phyloP scores from a whole-genome alignment of 2,797 vertebrate genomes.

The Protosalanx chinensis region DNA sequence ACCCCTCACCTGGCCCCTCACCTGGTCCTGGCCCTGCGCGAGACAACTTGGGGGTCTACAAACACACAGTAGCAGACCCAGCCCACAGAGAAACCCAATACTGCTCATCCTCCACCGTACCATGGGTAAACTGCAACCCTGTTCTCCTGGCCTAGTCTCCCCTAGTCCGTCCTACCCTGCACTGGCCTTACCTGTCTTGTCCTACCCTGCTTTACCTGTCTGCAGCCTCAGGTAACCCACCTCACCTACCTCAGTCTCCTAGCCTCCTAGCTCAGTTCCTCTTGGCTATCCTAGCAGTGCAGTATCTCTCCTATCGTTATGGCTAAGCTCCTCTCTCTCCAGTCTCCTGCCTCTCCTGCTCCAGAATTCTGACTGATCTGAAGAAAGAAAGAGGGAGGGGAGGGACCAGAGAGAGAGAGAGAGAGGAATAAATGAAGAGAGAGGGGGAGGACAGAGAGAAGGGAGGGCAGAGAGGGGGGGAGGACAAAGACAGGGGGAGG shows the following conservation, averaged over 20 bases:
- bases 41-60: constrained; percentile 56
- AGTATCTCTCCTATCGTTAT: constrained; percentile 29
- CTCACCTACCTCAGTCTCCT: not conserved
- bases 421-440: not conserved
- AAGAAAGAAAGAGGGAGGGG: constrained; percentile 33
- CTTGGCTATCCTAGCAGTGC: not conserved
- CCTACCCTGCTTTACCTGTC: not conserved
- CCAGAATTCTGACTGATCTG: constrained; percentile 55
- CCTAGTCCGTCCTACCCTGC: not conserved
- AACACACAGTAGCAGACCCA: constrained; percentile 59
- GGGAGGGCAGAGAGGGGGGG: constrained; percentile 15
- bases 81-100: constrained; percentile 52
- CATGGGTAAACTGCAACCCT: not conserved
- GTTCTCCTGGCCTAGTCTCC: not conserved
- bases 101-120: constrained; percentile 39
- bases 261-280: not conserved
- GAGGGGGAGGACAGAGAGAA: not conserved
- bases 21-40: constrained; percentile 43
- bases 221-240: not conserved
- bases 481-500: constrained; percentile 27
- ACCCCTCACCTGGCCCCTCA: constrained; percentile 36
- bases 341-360: constrained; percentile 59
- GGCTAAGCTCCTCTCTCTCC: constrained; percentile 32
- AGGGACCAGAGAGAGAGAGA: constrained; percentile 14
- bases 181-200: not conserved